These are phyloP conservation scores for Pherbina coryleti DNA, from an alignment of 2,888 invertebrate genomes.

Conservation along the genomic window DNA sequence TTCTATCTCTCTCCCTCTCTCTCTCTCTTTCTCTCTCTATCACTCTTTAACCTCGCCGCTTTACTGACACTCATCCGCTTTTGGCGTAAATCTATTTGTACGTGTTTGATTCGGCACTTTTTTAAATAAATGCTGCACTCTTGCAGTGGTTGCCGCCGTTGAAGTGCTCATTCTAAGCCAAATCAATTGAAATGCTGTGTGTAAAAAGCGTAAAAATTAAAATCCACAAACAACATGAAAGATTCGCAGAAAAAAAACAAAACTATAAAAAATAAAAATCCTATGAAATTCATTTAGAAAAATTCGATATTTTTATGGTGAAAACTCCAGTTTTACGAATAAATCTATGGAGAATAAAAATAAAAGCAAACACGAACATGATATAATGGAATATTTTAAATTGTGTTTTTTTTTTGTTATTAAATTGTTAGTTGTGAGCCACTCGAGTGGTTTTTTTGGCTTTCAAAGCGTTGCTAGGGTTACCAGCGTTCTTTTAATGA, in stretches of 20 bases:
- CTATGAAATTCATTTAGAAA: not conserved
- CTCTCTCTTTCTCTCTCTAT: not conserved
- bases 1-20: not conserved
- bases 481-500: too few relatives aligned
- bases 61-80: not conserved
- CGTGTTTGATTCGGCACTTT: not conserved
- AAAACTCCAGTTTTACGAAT: too few relatives aligned
- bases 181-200: constrained; percentile 31
- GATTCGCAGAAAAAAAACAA: not conserved
- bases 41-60: not conserved
- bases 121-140: constrained; percentile 7
- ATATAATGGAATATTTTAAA: too few relatives aligned
- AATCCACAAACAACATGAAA: constrained; percentile 6
- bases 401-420: too few relatives aligned
- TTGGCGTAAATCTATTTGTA: constrained; percentile 3
- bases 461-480: too few relatives aligned
- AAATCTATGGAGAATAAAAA: too few relatives aligned
- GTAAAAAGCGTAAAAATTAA: constrained; percentile 31
- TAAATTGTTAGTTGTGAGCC: too few relatives aligned
- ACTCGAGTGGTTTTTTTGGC: too few relatives aligned
- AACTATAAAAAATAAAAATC: not conserved
- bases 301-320: not conserved
- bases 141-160: constrained; percentile 15
- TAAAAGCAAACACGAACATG: too few relatives aligned
- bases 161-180: constrained; percentile 13